Evolutionary conservation across 2,888 invertebrate species (phyloP).

Genomic region (Mythimna ferrago): DNA sequence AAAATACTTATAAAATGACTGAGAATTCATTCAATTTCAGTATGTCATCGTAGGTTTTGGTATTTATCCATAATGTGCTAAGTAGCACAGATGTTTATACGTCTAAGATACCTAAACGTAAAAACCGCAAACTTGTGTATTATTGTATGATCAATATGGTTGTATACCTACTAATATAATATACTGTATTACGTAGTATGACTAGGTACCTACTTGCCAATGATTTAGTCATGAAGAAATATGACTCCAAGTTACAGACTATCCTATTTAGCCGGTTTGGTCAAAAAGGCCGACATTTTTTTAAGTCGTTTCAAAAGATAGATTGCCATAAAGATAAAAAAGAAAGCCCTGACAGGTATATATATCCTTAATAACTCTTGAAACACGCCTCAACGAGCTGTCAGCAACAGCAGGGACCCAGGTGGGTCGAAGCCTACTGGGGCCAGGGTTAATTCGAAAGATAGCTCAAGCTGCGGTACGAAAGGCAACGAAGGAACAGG

Average conservation of each 20-base stretch:
- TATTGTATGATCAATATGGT: conserved; percentile 26
- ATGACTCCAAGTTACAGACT: conserved; percentile 6
- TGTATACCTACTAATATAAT: conserved; percentile 6
- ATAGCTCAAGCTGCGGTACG: too few species aligned
- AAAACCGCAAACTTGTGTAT: conserved; percentile 19
- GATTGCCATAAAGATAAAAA: too few species aligned
- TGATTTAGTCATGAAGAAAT: conserved; percentile 16
- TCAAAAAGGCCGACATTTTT: too few species aligned
- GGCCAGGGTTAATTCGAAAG: too few species aligned
- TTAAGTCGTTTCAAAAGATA: too few species aligned
- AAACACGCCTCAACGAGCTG: too few species aligned
- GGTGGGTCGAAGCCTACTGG: too few species aligned
- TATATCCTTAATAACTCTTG: too few species aligned
- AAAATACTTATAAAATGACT: neutral
- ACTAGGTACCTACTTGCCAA: conserved; percentile 1
- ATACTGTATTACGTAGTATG: conserved; percentile 2
- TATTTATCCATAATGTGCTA: conserved; percentile 9
- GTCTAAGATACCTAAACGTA: conserved; percentile 19
- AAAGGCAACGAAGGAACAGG: too few species aligned
- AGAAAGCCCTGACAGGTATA: too few species aligned
- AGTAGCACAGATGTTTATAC: conserved; percentile 13
- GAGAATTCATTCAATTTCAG: neutral
- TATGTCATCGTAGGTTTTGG: conserved; percentile 16
- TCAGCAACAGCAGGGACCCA: too few species aligned
- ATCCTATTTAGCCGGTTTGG: too few species aligned